These are phyloP conservation scores for Gobio occitaniae DNA, from an alignment of 2,797 vertebrate species.

Conservation along the genomic window DNA sequence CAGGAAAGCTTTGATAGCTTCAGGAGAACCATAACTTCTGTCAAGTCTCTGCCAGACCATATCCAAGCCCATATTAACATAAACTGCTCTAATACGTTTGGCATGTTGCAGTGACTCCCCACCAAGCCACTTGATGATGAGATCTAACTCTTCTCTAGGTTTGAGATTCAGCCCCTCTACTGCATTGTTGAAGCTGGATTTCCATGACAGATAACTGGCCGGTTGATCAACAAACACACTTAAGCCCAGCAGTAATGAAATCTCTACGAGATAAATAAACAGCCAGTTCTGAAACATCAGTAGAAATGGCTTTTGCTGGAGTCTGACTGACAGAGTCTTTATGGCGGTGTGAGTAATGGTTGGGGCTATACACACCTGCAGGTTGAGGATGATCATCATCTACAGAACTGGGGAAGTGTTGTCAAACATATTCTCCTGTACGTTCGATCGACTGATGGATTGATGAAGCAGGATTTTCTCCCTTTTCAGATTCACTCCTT, in stretches of 20 bases:
- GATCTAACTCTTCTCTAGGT: not conserved
- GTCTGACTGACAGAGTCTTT: not conserved
- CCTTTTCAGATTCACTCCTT: too few relatives aligned
- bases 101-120: not conserved
- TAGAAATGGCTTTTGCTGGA: not conserved
- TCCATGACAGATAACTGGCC: not conserved
- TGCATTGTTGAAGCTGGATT: not conserved
- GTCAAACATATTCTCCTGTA: too few relatives aligned
- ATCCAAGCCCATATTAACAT: not conserved
- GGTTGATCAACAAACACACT: not conserved
- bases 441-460: too few relatives aligned
- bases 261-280: not conserved
- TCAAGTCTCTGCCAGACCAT: not conserved
- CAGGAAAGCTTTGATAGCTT: not conserved
- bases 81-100: not conserved
- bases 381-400: too few relatives aligned
- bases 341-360: not conserved
- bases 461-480: too few relatives aligned
- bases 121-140: not conserved
- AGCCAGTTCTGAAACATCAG: not conserved
- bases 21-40: not conserved
- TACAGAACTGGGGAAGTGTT: too few relatives aligned
- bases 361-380: too few relatives aligned
- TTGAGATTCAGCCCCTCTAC: not conserved
- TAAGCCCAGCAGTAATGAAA: not conserved